Conservation (phyloP, 2,113 vertebrate species). For the Psittacula cyanocephala region DNA sequence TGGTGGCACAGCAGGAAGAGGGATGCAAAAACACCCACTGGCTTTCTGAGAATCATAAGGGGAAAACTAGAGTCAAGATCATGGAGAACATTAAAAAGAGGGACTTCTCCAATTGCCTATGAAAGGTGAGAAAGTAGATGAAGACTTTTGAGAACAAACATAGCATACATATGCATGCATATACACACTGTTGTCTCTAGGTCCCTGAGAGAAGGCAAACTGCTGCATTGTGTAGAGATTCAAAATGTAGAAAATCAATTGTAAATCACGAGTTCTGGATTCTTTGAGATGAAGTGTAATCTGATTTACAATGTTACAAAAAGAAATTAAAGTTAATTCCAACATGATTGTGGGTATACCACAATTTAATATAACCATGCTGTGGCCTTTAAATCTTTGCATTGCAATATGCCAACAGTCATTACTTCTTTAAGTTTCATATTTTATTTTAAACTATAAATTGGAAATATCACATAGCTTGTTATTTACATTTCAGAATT, state of each 20-base stretch:
- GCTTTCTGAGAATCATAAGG: background rate
- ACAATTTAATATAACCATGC: slow-evolving; percentile 54
- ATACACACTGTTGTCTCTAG: background rate
- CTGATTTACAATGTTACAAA: slow-evolving; percentile 59
- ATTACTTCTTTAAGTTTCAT: slow-evolving; percentile 43
- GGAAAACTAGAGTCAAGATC: background rate
- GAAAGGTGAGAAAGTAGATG: background rate
- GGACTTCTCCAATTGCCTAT: background rate
- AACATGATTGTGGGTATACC: slow-evolving; percentile 43
- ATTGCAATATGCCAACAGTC: slow-evolving; percentile 38
- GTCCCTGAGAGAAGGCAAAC: slow-evolving; percentile 14
- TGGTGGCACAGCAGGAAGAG: background rate
- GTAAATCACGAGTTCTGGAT: slow-evolving; percentile 29
- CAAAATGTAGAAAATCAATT: slow-evolving; percentile 19
- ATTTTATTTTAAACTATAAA: slow-evolving; percentile 68
- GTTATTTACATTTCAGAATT: slow-evolving; percentile 65
- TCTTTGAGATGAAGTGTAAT: slow-evolving; percentile 38
- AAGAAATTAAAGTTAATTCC: slow-evolving; percentile 51
- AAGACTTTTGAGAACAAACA: background rate
- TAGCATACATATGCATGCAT: background rate
- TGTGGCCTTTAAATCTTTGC: slow-evolving; percentile 67
- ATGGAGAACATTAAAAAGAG: background rate
- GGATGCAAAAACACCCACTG: background rate
- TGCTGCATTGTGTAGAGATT: slow-evolving; percentile 24
- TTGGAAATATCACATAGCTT: slow-evolving; percentile 60